A percentile compares a stretch with the other conserved stretches of the same genome.
These are phyloP conservation scores for Hydropotes inermis DNA, from an alignment of 2,113 vertebrate species.

Conservation along the genomic window DNA sequence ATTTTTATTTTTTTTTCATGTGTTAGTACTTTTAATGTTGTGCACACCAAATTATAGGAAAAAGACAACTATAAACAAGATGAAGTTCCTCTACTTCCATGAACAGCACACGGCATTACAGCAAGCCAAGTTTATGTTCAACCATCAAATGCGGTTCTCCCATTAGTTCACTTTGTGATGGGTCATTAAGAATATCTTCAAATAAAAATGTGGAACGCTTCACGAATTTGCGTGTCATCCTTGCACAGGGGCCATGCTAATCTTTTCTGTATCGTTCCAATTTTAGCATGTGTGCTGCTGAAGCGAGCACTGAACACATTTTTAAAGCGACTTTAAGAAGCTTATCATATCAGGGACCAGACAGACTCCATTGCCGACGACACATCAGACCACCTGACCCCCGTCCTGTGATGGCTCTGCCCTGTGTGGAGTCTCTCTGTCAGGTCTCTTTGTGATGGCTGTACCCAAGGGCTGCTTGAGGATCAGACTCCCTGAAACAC, in stretches of 20 bases:
- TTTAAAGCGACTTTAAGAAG: neutral
- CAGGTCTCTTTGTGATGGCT: neutral
- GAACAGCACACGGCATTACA: constrained; percentile 77
- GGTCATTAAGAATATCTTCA: constrained; percentile 77
- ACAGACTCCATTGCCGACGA: neutral
- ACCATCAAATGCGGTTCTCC: constrained; percentile 96
- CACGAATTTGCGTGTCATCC: too few relatives aligned
- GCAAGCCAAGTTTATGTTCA: constrained; percentile 91
- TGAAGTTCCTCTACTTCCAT: neutral
- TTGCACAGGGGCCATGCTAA: too few relatives aligned
- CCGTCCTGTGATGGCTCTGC: neutral
- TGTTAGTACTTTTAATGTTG: constrained; percentile 68
- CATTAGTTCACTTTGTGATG: constrained; percentile 92
- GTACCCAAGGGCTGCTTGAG: neutral
- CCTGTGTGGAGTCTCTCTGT: too few relatives aligned
- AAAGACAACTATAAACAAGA: constrained; percentile 64
- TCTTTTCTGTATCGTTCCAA: too few relatives aligned
- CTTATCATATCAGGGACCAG: neutral
- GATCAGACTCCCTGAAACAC: neutral
- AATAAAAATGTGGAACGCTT: too few relatives aligned
- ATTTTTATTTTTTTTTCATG: neutral
- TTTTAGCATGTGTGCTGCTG: too few relatives aligned
- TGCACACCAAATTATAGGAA: constrained; percentile 51
- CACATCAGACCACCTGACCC: neutral
- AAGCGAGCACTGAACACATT: too few relatives aligned